Evolutionary conservation across 2,113 vertebrate genomes (phyloP).

Genomic region (Rousettus leschenaultii): DNA sequence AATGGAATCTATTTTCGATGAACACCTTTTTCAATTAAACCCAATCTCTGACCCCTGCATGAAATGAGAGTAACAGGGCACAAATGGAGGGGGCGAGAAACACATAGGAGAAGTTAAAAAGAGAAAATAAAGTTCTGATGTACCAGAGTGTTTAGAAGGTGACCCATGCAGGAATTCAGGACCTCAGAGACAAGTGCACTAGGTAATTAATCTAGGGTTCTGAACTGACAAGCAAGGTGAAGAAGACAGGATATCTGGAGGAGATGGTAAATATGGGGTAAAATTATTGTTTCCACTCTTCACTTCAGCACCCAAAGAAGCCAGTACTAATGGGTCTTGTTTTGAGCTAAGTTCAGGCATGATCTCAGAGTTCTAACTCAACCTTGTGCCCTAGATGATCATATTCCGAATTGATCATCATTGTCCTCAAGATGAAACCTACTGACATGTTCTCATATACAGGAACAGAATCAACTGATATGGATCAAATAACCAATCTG

Average conservation of each 20-base stretch:
- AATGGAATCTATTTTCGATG: background rate
- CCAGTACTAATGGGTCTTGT: background rate
- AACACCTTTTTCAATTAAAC: background rate
- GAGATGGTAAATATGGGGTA: background rate
- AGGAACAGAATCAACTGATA: background rate
- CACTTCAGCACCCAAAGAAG: background rate
- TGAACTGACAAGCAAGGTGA: background rate
- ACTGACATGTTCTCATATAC: background rate
- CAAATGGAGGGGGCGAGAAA: background rate
- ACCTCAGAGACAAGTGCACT: background rate
- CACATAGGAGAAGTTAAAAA: background rate
- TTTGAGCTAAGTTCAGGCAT: background rate
- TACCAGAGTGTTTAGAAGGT: background rate
- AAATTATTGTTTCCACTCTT: background rate
- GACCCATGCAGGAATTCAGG: background rate
- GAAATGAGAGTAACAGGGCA: background rate
- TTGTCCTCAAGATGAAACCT: background rate
- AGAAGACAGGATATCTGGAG: background rate
- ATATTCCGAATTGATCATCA: background rate
- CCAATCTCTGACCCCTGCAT: background rate
- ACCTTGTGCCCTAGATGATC: background rate
- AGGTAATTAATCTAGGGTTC: background rate
- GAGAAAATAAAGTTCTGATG: background rate
- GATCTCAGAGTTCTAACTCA: background rate
- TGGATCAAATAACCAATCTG: background rate